These are phyloP conservation scores for Tenthredo livida DNA, from an alignment of 2,888 invertebrate genomes.

Conservation along the genomic window DNA sequence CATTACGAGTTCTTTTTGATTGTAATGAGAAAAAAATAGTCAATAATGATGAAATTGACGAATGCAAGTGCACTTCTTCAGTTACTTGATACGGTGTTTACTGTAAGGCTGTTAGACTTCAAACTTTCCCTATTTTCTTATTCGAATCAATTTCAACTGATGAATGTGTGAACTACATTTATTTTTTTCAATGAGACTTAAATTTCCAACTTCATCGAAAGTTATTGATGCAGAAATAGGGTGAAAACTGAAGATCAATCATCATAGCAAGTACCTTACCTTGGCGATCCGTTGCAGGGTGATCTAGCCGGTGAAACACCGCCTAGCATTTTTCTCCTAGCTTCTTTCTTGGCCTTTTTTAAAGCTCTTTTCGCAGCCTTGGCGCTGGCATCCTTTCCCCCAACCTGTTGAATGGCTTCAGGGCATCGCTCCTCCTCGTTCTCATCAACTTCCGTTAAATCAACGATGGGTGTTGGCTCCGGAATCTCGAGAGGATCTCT, in stretches of 20 bases:
- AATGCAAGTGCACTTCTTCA: background rate
- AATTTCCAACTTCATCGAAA: too few relatives aligned
- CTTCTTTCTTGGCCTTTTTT: slow-evolving; percentile 90
- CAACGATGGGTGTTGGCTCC: slow-evolving; percentile 62
- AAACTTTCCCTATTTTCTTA: background rate
- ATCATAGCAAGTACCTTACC: slow-evolving; percentile 62
- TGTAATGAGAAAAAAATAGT: background rate
- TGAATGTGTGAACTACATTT: background rate
- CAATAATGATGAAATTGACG: background rate
- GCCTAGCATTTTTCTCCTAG: slow-evolving; percentile 83
- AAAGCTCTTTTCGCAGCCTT: slow-evolving; percentile 88
- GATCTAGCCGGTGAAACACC: slow-evolving; percentile 80
- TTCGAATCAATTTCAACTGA: background rate
- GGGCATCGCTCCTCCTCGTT: slow-evolving; percentile 60
- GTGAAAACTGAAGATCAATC: slow-evolving; percentile 8
- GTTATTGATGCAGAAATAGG: background rate
- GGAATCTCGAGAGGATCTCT: slow-evolving; percentile 72
- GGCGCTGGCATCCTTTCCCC: slow-evolving; percentile 78
- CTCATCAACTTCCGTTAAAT: slow-evolving; percentile 57
- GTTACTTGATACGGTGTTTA: background rate
- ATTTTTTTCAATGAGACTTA: background rate
- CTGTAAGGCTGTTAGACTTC: background rate
- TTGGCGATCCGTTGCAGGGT: slow-evolving; percentile 75
- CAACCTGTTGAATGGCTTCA: slow-evolving; percentile 70
- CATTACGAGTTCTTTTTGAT: background rate